Evolutionary conservation across 2,888 invertebrate species (phyloP).

Genomic region (Morinoia aosen): DNA sequence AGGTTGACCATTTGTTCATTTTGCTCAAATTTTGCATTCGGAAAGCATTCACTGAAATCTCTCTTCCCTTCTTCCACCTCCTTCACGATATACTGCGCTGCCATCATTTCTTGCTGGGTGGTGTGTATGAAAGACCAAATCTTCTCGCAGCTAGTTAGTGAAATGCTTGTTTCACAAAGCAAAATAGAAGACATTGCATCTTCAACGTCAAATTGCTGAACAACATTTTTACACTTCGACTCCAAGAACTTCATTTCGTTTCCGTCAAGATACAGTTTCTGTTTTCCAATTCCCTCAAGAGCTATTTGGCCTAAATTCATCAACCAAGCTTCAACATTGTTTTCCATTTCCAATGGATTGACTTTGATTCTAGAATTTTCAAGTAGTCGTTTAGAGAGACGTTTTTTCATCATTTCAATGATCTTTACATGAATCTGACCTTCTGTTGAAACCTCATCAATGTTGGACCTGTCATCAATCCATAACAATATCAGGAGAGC

Average conservation of each 20-base stretch:
- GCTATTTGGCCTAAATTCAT: background rate
- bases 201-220: background rate
- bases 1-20: background rate
- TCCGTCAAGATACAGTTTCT: background rate
- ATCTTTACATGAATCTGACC: background rate
- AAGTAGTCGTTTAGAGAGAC: background rate
- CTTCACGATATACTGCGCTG: background rate
- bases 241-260: background rate
- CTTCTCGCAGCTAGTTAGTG: background rate
- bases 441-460: background rate
- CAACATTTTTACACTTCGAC: background rate
- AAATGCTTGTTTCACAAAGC: constrained; percentile 3
- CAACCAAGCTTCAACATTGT: background rate
- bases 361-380: background rate
- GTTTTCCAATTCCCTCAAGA: background rate
- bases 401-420: constrained; percentile 2
- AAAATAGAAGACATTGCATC: constrained; percentile 18
- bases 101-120: constrained; percentile 14
- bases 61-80: background rate
- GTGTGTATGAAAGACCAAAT: constrained; percentile 8
- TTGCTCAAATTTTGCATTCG: background rate
- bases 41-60: background rate
- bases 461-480: background rate
- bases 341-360: background rate
- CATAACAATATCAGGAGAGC: background rate